These are phyloP conservation scores for Thunnus maccoyii DNA, from an alignment of 2,113 vertebrate species.

Conservation along the genomic window DNA sequence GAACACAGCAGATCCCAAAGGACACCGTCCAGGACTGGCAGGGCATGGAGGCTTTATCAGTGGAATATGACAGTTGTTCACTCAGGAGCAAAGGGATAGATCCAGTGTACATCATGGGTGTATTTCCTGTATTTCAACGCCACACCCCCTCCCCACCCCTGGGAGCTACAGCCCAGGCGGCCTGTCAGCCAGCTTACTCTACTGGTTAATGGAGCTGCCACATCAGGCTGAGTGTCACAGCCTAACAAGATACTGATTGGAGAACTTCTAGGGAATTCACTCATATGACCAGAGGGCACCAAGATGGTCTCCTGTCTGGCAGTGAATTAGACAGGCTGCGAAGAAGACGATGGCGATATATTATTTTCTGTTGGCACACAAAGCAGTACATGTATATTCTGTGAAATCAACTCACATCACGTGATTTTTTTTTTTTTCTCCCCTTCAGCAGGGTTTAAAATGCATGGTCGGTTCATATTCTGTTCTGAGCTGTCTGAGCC, in stretches of 20 bases:
- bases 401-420: conserved; percentile 24
- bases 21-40: conserved; percentile 30
- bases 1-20: conserved; percentile 34
- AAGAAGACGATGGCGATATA: conserved; percentile 26
- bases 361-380: conserved; percentile 51
- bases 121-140: conserved; percentile 19
- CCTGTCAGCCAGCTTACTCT: conserved; percentile 74
- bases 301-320: conserved; percentile 57
- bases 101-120: conserved; percentile 51
- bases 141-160: conserved; percentile 31
- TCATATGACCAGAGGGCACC: conserved; percentile 63
- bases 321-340: conserved; percentile 21
- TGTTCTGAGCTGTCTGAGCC: conserved; percentile 7
- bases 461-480: conserved; percentile 19
- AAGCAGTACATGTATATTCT: conserved; percentile 40
- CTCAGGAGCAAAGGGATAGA: conserved; percentile 45
- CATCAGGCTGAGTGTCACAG: conserved; percentile 73
- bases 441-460: conserved; percentile 6
- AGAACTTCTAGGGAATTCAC: conserved; percentile 75
- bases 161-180: conserved; percentile 61
- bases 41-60: conserved; percentile 49
- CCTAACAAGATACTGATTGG: conserved; percentile 82
- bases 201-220: conserved; percentile 83
- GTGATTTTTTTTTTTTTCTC: conserved; percentile 13
- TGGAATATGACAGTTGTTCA: conserved; percentile 60